Evolutionary conservation across 2,888 invertebrate genomes (phyloP).

Genomic region (Chorisops tibialis): DNA sequence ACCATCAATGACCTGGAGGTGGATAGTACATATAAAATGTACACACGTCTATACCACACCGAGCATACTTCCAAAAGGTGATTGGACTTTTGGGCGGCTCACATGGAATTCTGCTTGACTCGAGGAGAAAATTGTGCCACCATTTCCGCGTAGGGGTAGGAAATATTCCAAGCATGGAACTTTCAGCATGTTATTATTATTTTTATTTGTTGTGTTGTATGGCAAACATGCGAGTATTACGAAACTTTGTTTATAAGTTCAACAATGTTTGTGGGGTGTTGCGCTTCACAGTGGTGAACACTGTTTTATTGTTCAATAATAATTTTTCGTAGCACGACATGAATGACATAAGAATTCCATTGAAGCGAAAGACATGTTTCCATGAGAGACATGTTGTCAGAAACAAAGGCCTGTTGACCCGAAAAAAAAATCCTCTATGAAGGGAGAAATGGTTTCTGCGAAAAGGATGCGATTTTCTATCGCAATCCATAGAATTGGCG

Average conservation of each 20-base stretch:
- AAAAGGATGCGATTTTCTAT: too few species aligned
- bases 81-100: conserved; percentile 8
- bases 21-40: too few species aligned
- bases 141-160: too few species aligned
- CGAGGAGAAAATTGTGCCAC: too few species aligned
- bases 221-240: neutral
- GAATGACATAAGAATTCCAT: conserved; percentile 14
- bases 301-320: neutral
- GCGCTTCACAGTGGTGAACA: neutral
- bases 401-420: conserved; percentile 6
- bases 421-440: neutral
- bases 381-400: neutral
- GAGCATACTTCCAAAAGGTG: conserved; percentile 7
- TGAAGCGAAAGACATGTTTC: neutral
- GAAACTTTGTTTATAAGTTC: conserved; percentile 19
- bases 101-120: neutral
- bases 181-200: neutral
- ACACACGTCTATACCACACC: neutral
- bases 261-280: conserved; percentile 9
- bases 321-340: conserved; percentile 1
- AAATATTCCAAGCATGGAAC: neutral
- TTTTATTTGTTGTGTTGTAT: too few species aligned
- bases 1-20: too few species aligned
- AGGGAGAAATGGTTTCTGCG: too few species aligned
- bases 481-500: too few species aligned